Evolutionary conservation across 2,888 invertebrate genomes (phyloP).

Genomic region (Argyresthia albistria): DNA sequence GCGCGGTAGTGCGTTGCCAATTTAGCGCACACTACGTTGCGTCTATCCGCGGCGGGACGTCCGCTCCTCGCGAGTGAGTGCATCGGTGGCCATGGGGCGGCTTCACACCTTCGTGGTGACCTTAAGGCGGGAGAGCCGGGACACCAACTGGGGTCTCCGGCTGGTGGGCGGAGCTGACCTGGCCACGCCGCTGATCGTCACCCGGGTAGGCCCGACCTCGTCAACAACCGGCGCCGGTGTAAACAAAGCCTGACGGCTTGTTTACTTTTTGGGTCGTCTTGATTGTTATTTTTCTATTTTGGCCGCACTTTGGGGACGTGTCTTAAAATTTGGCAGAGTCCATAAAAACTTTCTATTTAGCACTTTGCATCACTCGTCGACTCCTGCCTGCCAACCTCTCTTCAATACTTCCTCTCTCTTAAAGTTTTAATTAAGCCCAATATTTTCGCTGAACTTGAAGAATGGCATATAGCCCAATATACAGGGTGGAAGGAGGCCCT

Average conservation of each 20-base stretch:
- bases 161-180: slow-evolving; percentile 90
- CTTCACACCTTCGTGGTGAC: slow-evolving; percentile 83
- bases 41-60: slow-evolving; percentile 52
- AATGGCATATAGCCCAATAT: too few species aligned
- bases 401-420: too few species aligned
- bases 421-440: too few species aligned
- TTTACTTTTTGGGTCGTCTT: not conserved
- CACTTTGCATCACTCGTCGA: too few species aligned
- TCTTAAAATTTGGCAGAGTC: too few species aligned
- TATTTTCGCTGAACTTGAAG: too few species aligned
- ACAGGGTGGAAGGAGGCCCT: too few species aligned
- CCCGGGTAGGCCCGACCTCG: slow-evolving; percentile 75
- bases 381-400: too few species aligned
- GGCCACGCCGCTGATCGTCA: slow-evolving; percentile 89
- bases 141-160: slow-evolving; percentile 89
- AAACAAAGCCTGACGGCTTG: slow-evolving; percentile 35
- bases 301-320: too few species aligned
- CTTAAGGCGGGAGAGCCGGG: slow-evolving; percentile 78
- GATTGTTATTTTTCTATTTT: not conserved
- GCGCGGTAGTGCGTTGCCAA: slow-evolving; percentile 43
- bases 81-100: slow-evolving; percentile 73
- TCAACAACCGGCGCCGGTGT: slow-evolving; percentile 31
- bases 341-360: too few species aligned
- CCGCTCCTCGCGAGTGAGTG: slow-evolving; percentile 32
- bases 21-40: slow-evolving; percentile 59